These are phyloP conservation scores for Coenonympha arcania DNA, from an alignment of 2,888 invertebrate species.

Conservation along the genomic window DNA sequence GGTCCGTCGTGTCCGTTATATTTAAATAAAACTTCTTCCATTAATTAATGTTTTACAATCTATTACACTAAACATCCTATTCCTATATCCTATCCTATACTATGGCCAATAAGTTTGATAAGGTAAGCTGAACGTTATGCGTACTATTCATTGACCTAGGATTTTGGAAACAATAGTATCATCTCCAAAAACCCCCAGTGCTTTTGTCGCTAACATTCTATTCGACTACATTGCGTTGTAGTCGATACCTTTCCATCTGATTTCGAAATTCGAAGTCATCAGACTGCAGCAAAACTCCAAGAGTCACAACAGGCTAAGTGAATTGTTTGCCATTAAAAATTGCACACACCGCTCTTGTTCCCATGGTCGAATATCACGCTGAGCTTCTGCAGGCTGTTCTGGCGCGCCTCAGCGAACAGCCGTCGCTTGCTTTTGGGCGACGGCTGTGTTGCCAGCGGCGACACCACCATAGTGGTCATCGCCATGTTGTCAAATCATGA, in stretches of 20 bases:
- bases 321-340: not conserved
- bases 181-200: no score
- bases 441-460: slow-evolving; percentile 58
- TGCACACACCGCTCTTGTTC: slow-evolving; percentile 52
- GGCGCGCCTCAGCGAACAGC: slow-evolving; percentile 64
- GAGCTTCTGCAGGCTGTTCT: slow-evolving; percentile 61
- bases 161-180: not conserved
- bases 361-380: slow-evolving; percentile 67
- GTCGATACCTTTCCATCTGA: no score
- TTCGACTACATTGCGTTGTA: no score
- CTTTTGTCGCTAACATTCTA: no score
- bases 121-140: slow-evolving; percentile 12
- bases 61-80: no score
- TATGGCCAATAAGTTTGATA: slow-evolving; percentile 15
- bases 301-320: not conserved
- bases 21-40: no score
- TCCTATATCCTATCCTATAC: no score
- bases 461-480: slow-evolving; percentile 61
- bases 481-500: slow-evolving; percentile 41
- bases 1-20: no score
- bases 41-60: no score
- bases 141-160: not conserved
- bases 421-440: slow-evolving; percentile 61
- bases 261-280: no score
- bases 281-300: no score